phyloP scores from a whole-genome alignment of 2,113 vertebrate species.

The Mesoclemmys tuberculata region DNA sequence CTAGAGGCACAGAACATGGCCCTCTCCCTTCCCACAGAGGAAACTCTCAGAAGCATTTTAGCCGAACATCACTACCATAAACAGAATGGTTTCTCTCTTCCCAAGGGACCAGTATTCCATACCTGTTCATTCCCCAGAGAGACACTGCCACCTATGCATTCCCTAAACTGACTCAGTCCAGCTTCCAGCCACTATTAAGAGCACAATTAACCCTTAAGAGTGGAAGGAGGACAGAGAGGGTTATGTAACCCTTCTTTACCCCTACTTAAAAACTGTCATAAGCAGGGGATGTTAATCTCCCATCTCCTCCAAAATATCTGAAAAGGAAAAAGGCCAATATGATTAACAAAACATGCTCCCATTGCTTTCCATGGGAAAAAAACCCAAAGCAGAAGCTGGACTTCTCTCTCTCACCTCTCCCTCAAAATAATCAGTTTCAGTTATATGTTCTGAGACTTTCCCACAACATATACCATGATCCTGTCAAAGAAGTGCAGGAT shows the following conservation, averaged over 20 bases:
- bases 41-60: background rate
- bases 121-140: background rate
- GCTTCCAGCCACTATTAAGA: background rate
- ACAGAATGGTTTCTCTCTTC: background rate
- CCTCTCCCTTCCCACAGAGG: background rate
- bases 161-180: background rate
- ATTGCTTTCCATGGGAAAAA: background rate
- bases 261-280: background rate
- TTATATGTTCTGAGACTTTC: background rate
- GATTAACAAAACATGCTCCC: background rate
- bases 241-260: background rate
- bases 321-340: no score
- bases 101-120: background rate
- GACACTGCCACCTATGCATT: background rate
- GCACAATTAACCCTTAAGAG: background rate
- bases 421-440: background rate
- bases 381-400: background rate
- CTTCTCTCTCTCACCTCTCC: background rate
- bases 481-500: background rate
- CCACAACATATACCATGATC: background rate
- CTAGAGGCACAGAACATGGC: background rate
- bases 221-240: background rate
- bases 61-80: background rate
- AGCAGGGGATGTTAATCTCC: no score
- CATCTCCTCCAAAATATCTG: no score